Evolutionary conservation across 2,113 vertebrate genomes (phyloP), one percentile per base, ranked within the genome.

Genomic region (Bufo gargarizans): DNA sequence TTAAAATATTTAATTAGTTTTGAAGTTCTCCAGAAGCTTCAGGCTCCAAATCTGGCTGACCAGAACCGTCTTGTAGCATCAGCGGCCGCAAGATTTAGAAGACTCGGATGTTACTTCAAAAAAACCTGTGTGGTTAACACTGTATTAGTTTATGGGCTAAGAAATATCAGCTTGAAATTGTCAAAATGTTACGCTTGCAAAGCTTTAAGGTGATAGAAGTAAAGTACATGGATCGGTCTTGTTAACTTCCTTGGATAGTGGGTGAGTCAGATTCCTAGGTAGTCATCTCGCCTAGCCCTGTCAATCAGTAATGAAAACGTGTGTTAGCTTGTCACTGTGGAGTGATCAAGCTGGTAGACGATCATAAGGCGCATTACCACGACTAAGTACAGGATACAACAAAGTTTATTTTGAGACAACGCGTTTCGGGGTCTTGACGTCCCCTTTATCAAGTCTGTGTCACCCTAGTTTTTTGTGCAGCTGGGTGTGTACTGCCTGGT

Each of bases 1-100:
- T 88, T 83, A 88, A 88, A 84, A 83, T 84, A 84, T 88, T 84
- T 88, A 12, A 84, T 84, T 83, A 56, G 80, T 84, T 83, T 88
- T 88, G 80, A 88, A 55, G 56, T 88, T 84, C 72, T 77, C 71
- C 58, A 53, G 80, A 61, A 84, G 65, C 53, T 72, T 45, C 49
- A 53, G 47, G 87, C 80, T 88, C 58, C 80, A 61, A 33, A 43
- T 88, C 80, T 16, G 77, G 61, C 43, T 83, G 87, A 88, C 87
- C 87, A 84, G 80, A 77, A 55, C 80, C 22, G 71, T 88, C 58
- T 33, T 12, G 43, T 47, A 77, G 65, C 72, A 82, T 79, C 61
- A 88, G 76, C 19, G 43, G 67, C 55, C 20, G 22, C 19, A 63
- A 77, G 79, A 88, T 88, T 88, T 88, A 88, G 58, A 71, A 88